phyloP scores from a whole-genome alignment of 2,113 vertebrate species.

The Scytalopus superciliaris region DNA sequence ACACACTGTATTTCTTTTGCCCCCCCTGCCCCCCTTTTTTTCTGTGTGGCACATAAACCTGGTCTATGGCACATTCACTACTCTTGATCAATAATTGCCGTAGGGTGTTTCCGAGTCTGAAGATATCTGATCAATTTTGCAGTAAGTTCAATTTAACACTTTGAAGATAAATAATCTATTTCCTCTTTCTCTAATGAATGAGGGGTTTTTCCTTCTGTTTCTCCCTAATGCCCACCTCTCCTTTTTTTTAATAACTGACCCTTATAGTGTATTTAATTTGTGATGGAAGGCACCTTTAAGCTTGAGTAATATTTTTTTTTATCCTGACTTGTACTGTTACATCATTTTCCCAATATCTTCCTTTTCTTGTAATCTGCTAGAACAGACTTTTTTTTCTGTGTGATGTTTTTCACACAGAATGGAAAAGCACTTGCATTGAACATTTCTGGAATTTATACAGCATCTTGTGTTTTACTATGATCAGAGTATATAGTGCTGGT shows the following conservation, averaged over 20 bases:
- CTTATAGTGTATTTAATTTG: constrained; percentile 33
- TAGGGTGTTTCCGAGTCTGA: constrained; percentile 56
- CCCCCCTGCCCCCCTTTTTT: not conserved
- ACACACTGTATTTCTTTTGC: not conserved
- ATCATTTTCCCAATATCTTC: constrained; percentile 7
- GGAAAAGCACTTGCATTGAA: not conserved
- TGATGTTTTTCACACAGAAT: not conserved
- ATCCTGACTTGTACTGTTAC: not conserved
- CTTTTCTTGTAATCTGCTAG: not conserved
- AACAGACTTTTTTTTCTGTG: not conserved
- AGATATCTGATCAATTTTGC: constrained; percentile 68
- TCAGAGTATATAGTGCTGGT: not conserved
- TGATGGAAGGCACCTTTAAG: constrained; percentile 53
- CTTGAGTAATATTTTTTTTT: constrained; percentile 24
- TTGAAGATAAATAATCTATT: constrained; percentile 64
- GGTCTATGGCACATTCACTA: not conserved
- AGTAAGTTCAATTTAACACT: constrained; percentile 61
- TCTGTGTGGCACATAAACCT: not conserved
- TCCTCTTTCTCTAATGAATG: constrained; percentile 59
- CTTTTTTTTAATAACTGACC: not conserved
- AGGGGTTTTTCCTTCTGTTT: not conserved
- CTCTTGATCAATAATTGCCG: constrained; percentile 58
- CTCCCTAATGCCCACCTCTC: not conserved
- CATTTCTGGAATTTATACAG: not conserved
- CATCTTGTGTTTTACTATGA: not conserved